Base-by-base conservation (phyloP, 1,140 invertebrate species). In the Papilio glaucus region DNA sequence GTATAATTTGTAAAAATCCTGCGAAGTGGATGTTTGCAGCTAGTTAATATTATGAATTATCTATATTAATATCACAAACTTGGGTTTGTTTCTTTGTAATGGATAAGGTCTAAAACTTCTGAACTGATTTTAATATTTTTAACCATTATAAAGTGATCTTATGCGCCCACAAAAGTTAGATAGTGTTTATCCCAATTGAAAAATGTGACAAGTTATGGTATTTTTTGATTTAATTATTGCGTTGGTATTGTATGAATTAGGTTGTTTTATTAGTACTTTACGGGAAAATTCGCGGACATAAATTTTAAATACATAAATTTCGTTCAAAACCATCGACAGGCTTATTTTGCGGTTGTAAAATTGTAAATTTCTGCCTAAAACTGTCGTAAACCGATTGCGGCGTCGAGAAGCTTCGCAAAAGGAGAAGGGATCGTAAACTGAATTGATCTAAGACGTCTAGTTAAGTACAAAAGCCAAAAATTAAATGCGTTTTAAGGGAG, bases 371-470 rank as follows among this genome's bases (percentile, higher is more conserved):
- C 81, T 80, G 72, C 77, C 76, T 78, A 78, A 85, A 85, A 82
- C 75, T 79, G 63, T 86, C 84, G 78, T 87, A 88, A 86, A 85
- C 72, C 82, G 78, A 80, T 82, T 85, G 85, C 76, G 81, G 83
- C 83, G 79, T 81, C 71, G 82, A 85, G 82, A 87, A 87, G 86
- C 80, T 78, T 78, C 75, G 24, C 24, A 71, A 79, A 80, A 77
- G 73, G 77, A 81, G 76, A 80, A 79, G 75, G 72, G 73, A 77
- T 89, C 87, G 87, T 90, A 88, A 88, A 88, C 76, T 80, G 73
- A 82, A 89, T 89, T 84, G 81, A 83, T 80, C 84, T 84, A 87
- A 85, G 74, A 85, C 85, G 76, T 81, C 83, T 87, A 89, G 89
- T 89, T 87, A 81, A 79, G 69, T 74, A 75, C 74, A 84, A 77